phyloP scores from a whole-genome alignment of 2,888 invertebrate species.

The Stomorhina lunata region DNA sequence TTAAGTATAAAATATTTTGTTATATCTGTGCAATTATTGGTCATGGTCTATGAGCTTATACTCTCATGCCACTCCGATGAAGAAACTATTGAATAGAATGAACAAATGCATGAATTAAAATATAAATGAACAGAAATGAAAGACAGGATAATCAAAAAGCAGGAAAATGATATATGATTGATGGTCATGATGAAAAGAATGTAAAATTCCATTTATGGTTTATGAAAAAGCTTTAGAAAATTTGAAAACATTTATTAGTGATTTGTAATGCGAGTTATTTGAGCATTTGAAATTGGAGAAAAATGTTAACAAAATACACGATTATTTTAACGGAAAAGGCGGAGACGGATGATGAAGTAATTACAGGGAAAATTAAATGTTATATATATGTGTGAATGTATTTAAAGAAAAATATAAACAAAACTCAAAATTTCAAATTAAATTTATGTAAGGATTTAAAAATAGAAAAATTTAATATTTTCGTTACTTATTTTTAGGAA shows the following conservation, averaged over 20 bases:
- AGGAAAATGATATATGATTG: constrained; percentile 35
- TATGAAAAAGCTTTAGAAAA: not conserved
- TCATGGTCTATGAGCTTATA: not conserved
- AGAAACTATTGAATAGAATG: not conserved
- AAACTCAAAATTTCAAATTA: no score
- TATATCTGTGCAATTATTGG: not conserved
- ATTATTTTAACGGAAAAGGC: not conserved
- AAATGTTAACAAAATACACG: not conserved
- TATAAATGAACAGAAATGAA: constrained; percentile 20
- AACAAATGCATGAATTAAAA: not conserved
- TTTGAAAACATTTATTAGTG: constrained; percentile 19
- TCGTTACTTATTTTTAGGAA: no score
- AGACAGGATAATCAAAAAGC: constrained; percentile 37
- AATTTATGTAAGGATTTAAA: no score
- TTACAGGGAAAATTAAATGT: no score
- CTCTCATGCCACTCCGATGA: not conserved
- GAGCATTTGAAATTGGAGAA: not conserved
- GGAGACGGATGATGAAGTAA: no score
- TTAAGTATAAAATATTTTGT: not conserved
- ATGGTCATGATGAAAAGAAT: constrained; percentile 43
- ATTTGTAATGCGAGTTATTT: constrained; percentile 31
- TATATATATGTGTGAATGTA: no score
- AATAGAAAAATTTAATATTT: no score
- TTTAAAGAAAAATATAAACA: no score
- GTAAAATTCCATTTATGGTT: constrained; percentile 19